A percentile compares a stretch with the other conserved stretches of the same genome.
phyloP scores from a whole-genome alignment of 2,797 vertebrate genomes.

The Phyllotis vaccarum region DNA sequence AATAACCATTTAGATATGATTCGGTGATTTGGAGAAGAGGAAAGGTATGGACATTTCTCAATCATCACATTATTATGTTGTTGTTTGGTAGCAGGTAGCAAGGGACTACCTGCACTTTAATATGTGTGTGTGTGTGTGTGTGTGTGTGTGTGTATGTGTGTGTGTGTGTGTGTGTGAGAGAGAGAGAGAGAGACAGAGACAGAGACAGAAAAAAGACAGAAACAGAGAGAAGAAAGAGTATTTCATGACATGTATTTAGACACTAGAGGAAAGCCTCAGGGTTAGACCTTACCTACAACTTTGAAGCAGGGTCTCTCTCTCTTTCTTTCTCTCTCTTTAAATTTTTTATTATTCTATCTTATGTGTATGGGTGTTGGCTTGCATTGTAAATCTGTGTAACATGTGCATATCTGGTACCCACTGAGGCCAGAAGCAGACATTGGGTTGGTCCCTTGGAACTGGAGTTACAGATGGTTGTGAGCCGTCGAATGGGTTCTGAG shows the following conservation, averaged over 20 bases:
- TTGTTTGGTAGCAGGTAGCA: not conserved
- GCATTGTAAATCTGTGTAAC: not conserved
- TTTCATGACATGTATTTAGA: not conserved
- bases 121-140: not conserved
- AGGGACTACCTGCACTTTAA: not conserved
- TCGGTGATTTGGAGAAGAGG: slow-evolving; percentile 31
- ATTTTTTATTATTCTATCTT: not conserved
- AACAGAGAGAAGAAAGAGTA: not conserved
- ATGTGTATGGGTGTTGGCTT: not conserved
- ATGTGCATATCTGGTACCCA: not conserved
- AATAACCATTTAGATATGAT: not conserved
- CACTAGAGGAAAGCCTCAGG: not conserved
- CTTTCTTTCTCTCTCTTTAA: not conserved
- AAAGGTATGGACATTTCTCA: too few species aligned
- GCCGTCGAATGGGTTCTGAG: not conserved
- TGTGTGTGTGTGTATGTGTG: not conserved
- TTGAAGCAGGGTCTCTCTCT: not conserved
- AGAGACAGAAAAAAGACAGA: not conserved
- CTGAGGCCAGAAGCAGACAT: too few species aligned
- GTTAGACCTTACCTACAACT: not conserved
- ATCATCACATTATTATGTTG: not conserved
- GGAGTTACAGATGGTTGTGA: not conserved
- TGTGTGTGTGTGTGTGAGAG: not conserved
- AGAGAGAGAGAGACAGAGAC: not conserved
- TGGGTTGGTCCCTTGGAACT: not conserved